Base-by-base conservation (phyloP, 1,140 invertebrate species). In the Drosophila subobscura region DNA sequence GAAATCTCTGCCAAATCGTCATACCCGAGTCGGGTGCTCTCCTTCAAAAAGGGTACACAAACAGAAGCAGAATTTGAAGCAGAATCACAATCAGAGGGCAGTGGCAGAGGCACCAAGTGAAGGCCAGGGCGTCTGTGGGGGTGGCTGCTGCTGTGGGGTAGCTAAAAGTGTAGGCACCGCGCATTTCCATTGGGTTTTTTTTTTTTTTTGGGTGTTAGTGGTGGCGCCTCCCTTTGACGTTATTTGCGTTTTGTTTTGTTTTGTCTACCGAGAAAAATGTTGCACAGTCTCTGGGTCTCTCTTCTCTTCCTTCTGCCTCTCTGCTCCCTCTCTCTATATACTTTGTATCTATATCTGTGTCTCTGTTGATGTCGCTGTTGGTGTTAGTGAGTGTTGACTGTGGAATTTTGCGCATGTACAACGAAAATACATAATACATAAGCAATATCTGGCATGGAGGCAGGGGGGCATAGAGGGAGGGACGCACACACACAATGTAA, bases 371-470 rank as follows among this genome's bases (percentile, higher is more conserved):
- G 12, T 33, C 22, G 14, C 10, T 52, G 22, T 56, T 68, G 70
- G 79, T 74, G 76, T 74, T 56, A 45, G 27, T 64, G 56, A 27
- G 46, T 57, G 47, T 68, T 55, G 72, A 37, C 70, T 86, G 68
- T 81, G 73, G 77, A 81, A 85, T 77, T 85, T 85, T 85, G 81
- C 81, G 81, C 81, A 85, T 85, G 81, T 85, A 85, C 80, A 86
- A 55, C 78, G 33, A 37, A 74, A 64, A 80, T 74, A 85, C 68
- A 85, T 85, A 86, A 86, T 79, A 70, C 68, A 79, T 85, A 74
- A 85, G 61, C 50, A 46, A 40, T 20, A 47, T 56, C 58, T 51
- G 33, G 33, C 33, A 37, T 37, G 33, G 8, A 37, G 33, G 10
- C 10, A 33, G 33, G 8, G 8, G 16, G 16, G 16, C 16, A 20